Conservation (phyloP, 2,797 vertebrate genomes). For the Hippopotamyrus pictus region DNA sequence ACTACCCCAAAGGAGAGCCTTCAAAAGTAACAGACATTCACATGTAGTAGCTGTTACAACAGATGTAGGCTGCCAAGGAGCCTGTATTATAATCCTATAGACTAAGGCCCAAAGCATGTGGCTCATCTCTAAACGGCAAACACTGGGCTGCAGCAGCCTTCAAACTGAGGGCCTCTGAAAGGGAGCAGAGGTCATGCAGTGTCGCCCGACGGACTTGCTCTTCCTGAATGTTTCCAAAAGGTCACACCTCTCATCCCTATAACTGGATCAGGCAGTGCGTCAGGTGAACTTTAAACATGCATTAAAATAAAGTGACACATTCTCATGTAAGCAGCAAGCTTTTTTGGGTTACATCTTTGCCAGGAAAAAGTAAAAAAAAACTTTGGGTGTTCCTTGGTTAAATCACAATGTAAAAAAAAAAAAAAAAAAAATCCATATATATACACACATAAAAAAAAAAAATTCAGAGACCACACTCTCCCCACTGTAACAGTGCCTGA, state of each 20-base stretch:
- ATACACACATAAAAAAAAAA: background rate
- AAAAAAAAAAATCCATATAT: background rate
- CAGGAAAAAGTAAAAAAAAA: slow-evolving; percentile 25
- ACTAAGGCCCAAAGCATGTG: background rate
- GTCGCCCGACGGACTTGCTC: background rate
- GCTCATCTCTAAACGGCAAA: background rate
- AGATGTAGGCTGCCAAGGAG: slow-evolving; percentile 9
- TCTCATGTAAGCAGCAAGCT: slow-evolving; percentile 30
- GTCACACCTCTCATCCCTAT: background rate
- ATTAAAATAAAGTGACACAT: slow-evolving; percentile 32
- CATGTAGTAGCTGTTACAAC: background rate
- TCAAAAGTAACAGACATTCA: background rate
- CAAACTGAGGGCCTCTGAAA: background rate
- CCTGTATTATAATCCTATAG: background rate
- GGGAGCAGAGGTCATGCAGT: background rate
- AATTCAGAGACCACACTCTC: background rate
- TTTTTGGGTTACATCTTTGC: slow-evolving; percentile 30
- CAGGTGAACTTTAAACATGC: slow-evolving; percentile 45
- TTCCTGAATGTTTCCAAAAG: background rate
- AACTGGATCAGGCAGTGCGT: background rate
- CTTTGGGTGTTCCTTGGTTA: slow-evolving; percentile 27
- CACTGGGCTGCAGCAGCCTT: background rate
- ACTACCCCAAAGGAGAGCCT: background rate
- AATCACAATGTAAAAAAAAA: slow-evolving; percentile 9
- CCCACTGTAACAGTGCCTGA: background rate